A percentile compares a stretch with the other conserved stretches of the same genome.
Conservation (phyloP, 2,797 vertebrate species). For the Darevskia mixta region DNA sequence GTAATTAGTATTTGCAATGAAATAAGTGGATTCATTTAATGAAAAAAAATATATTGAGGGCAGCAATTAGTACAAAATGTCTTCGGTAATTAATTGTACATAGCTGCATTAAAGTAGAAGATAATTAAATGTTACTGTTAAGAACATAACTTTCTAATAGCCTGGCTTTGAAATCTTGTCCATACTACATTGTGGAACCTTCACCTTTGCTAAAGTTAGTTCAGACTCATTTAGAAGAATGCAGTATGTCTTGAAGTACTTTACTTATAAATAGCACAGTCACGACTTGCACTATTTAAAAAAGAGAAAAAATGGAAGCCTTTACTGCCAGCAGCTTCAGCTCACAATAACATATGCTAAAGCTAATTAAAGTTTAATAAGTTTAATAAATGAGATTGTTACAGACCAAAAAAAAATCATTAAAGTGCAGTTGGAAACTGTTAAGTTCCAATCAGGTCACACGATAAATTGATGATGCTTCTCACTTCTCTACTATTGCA, state of each 20-base stretch:
- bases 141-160: constrained; percentile 47
- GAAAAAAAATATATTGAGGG: constrained; percentile 3
- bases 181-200: background rate
- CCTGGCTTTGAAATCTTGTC: background rate
- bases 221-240: constrained; percentile 21
- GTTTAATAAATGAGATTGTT: constrained; percentile 90
- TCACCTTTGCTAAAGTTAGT: constrained; percentile 12
- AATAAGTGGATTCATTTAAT: background rate
- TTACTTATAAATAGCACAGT: constrained; percentile 82
- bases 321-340: constrained; percentile 79
- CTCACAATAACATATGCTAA: constrained; percentile 84
- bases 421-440: constrained; percentile 83
- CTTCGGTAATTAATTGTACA: constrained; percentile 18
- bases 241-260: constrained; percentile 78
- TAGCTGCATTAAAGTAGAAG: constrained; percentile 12
- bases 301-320: constrained; percentile 79
- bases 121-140: constrained; percentile 53
- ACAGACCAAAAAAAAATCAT: constrained; percentile 83
- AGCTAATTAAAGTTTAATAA: constrained; percentile 96
- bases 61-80: constrained; percentile 23
- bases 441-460: constrained; percentile 78
- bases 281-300: constrained; percentile 74
- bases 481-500: constrained; percentile 70
- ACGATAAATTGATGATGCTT: constrained; percentile 78
- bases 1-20: constrained; percentile 33